phyloP scores from a whole-genome alignment of 2,888 invertebrate species.

The Thymelicus sylvestris region DNA sequence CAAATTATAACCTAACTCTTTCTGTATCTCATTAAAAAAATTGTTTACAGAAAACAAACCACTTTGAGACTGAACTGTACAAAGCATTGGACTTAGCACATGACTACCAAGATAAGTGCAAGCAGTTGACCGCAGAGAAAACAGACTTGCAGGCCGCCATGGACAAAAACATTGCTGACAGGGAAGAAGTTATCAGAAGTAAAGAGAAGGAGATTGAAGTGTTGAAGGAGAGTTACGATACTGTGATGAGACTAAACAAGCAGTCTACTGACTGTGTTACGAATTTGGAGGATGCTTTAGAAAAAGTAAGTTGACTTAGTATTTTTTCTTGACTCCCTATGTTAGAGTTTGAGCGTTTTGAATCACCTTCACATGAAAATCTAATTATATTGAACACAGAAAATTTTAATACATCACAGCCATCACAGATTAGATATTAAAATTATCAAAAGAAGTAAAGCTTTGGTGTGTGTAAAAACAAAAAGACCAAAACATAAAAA shows the following conservation, averaged over 20 bases:
- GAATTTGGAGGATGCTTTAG: constrained; percentile 82
- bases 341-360: too few species aligned
- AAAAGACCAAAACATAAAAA: too few species aligned
- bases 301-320: constrained; percentile 68
- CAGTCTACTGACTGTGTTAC: constrained; percentile 86
- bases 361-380: too few species aligned
- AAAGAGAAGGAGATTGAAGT: constrained; percentile 72
- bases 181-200: constrained; percentile 55
- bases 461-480: too few species aligned
- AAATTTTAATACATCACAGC: too few species aligned
- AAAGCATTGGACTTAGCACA: constrained; percentile 89
- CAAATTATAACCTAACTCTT: too few species aligned
- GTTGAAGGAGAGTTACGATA: constrained; percentile 79
- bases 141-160: constrained; percentile 65
- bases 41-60: constrained; percentile 76
- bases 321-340: neutral
- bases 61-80: constrained; percentile 89
- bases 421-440: too few species aligned
- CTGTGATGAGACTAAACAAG: constrained; percentile 80
- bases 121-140: constrained; percentile 80
- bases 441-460: too few species aligned
- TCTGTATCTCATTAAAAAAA: neutral
- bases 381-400: too few species aligned
- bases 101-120: constrained; percentile 87
- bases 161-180: constrained; percentile 59